Conservation (phyloP, 2,797 vertebrate genomes). For the Meda fulgida region DNA sequence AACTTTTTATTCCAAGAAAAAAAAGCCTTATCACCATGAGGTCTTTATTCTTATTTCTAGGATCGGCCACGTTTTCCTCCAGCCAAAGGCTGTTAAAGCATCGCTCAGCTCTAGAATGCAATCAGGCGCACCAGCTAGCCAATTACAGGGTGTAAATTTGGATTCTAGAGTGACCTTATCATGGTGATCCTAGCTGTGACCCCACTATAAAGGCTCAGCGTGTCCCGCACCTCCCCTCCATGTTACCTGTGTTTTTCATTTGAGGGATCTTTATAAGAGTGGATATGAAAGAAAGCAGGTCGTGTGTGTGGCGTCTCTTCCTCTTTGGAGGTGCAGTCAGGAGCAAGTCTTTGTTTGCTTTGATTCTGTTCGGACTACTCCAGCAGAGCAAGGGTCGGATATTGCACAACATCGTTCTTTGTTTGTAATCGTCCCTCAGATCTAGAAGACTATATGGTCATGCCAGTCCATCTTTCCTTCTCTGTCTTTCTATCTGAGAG, state of each 20-base stretch:
- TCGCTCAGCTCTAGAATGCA: slow-evolving; percentile 65
- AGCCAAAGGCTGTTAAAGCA: slow-evolving; percentile 59
- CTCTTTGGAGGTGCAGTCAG: slow-evolving; percentile 79
- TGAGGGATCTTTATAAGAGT: slow-evolving; percentile 82
- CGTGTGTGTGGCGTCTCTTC: slow-evolving; percentile 69
- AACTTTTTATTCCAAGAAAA: slow-evolving; percentile 67
- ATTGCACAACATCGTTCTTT: slow-evolving; percentile 77
- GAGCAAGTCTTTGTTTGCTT: slow-evolving; percentile 78
- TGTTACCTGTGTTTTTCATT: slow-evolving; percentile 78
- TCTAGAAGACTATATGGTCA: slow-evolving; percentile 47
- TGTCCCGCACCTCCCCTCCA: slow-evolving; percentile 66
- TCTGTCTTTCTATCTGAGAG: slow-evolving; percentile 17
- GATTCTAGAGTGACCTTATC: slow-evolving; percentile 82
- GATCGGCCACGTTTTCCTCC: slow-evolving; percentile 38
- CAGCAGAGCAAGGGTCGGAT: slow-evolving; percentile 76
- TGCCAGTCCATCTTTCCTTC: slow-evolving; percentile 59
- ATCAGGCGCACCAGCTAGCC: slow-evolving; percentile 79
- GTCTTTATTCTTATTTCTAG: slow-evolving; percentile 55
- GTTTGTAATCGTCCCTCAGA: slow-evolving; percentile 82
- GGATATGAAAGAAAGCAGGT: slow-evolving; percentile 82
- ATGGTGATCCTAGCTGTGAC: slow-evolving; percentile 78
- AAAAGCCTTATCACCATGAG: slow-evolving; percentile 58
- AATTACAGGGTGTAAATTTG: slow-evolving; percentile 82
- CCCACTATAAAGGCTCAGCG: slow-evolving; percentile 73
- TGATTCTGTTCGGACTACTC: slow-evolving; percentile 79